These are phyloP conservation scores for Homarus americanus DNA, from an alignment of 1,140 invertebrate genomes.

Conservation along the genomic window DNA sequence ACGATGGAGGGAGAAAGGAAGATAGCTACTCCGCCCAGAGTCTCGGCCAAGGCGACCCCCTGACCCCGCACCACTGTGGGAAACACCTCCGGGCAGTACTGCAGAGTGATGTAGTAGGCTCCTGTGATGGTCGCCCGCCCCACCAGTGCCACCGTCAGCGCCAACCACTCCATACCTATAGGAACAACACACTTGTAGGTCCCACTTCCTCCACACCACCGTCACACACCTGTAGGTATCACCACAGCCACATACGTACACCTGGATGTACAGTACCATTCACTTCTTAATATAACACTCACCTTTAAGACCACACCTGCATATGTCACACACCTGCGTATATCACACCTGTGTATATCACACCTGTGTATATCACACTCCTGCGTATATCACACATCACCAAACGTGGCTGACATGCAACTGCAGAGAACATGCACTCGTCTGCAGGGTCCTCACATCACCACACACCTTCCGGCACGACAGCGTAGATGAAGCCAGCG, in stretches of 20 bases:
- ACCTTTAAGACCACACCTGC: too few relatives aligned
- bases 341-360: too few relatives aligned
- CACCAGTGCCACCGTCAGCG: constrained; percentile 83
- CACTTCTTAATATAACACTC: too few relatives aligned
- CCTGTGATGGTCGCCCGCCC: constrained; percentile 91
- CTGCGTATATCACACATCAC: too few relatives aligned
- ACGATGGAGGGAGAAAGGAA: constrained; percentile 74
- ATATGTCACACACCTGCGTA: too few relatives aligned
- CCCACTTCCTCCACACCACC: too few relatives aligned
- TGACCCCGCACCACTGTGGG: constrained; percentile 86
- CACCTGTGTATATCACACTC: too few relatives aligned
- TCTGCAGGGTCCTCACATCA: too few relatives aligned
- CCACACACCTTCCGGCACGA: constrained; percentile 40
- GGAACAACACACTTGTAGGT: too few relatives aligned
- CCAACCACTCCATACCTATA: constrained; percentile 33
- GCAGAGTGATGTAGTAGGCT: constrained; percentile 92
- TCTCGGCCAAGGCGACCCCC: constrained; percentile 73
- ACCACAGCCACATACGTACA: too few relatives aligned
- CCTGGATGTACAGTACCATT: too few relatives aligned
- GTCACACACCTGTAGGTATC: too few relatives aligned
- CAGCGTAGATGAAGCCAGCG: constrained; percentile 58
- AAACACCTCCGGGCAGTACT: constrained; percentile 91
- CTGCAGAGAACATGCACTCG: background rate
- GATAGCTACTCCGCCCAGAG: constrained; percentile 73
- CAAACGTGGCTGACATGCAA: background rate